phyloP scores from a whole-genome alignment of 2,888 invertebrate species.

The Ophion obscuratus region DNA sequence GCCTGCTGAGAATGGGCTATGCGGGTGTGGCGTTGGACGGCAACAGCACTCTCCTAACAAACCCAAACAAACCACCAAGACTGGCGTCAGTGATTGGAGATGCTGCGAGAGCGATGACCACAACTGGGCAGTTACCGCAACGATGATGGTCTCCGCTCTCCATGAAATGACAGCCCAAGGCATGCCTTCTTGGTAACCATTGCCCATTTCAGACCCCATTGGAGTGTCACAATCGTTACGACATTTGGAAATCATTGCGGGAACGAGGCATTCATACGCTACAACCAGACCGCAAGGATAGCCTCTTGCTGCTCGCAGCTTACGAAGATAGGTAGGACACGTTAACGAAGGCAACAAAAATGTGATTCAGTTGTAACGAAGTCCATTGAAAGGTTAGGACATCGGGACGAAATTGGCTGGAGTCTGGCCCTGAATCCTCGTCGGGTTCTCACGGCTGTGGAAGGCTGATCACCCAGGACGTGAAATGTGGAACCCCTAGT shows the following conservation, averaged over 20 bases:
- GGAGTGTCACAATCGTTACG: background rate
- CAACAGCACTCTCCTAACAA: background rate
- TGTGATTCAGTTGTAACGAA: slow-evolving; percentile 19
- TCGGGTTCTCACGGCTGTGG: slow-evolving; percentile 38
- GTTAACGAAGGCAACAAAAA: slow-evolving; percentile 2
- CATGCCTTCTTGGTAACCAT: background rate
- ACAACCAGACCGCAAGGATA: background rate
- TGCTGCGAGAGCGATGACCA: background rate
- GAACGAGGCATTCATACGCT: background rate
- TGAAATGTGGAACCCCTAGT: slow-evolving; percentile 22
- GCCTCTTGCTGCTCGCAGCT: background rate
- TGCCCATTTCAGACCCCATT: background rate
- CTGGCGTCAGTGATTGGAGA: background rate
- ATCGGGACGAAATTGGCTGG: slow-evolving; percentile 18
- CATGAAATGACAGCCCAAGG: background rate
- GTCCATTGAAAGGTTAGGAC: slow-evolving; percentile 22
- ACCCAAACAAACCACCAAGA: background rate
- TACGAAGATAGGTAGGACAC: background rate
- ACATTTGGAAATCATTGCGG: background rate
- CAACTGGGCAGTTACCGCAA: background rate
- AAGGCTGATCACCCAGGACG: background rate
- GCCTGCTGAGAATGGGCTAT: background rate
- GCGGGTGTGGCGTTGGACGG: background rate
- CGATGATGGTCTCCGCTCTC: background rate
- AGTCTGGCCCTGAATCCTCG: slow-evolving; percentile 7